These are phyloP conservation scores for Centropus bengalensis DNA, from an alignment of 2,113 vertebrate genomes.

Conservation along the genomic window DNA sequence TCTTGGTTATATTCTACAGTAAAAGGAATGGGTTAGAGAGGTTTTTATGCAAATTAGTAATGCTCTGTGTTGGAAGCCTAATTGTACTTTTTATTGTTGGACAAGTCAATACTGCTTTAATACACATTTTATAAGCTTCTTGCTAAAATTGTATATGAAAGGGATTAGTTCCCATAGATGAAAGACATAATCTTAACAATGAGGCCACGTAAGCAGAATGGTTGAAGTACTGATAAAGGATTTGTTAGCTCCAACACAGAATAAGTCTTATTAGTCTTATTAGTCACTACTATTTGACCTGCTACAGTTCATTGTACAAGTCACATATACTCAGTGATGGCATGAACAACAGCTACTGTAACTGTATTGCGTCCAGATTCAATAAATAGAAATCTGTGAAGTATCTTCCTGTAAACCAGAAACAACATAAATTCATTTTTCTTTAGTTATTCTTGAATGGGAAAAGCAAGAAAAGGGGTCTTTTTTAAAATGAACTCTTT, in stretches of 20 bases:
- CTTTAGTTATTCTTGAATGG: neutral
- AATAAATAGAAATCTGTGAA: conserved; percentile 43
- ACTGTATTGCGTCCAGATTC: conserved; percentile 1
- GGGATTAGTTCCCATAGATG: conserved; percentile 80
- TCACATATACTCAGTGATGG: neutral
- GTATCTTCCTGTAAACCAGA: conserved; percentile 7
- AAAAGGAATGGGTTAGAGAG: conserved; percentile 80
- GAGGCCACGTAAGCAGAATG: conserved; percentile 78
- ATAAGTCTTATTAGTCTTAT: conserved; percentile 79
- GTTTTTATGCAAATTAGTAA: conserved; percentile 84
- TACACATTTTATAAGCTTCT: conserved; percentile 84
- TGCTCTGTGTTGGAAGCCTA: conserved; percentile 82
- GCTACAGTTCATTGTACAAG: conserved; percentile 55
- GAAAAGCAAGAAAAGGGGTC: neutral
- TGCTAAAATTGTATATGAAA: conserved; percentile 84
- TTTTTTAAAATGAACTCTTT: neutral
- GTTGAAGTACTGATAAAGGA: conserved; percentile 81
- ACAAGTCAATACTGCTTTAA: conserved; percentile 85
- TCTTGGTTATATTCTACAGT: conserved; percentile 78
- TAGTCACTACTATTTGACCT: conserved; percentile 74
- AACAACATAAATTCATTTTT: neutral
- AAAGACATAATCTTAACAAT: conserved; percentile 84
- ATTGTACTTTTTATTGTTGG: conserved; percentile 87
- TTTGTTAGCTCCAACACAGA: conserved; percentile 77
- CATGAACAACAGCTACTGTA: neutral